Base-by-base conservation (phyloP, 2,113 vertebrate species). In the Canis aureus region DNA sequence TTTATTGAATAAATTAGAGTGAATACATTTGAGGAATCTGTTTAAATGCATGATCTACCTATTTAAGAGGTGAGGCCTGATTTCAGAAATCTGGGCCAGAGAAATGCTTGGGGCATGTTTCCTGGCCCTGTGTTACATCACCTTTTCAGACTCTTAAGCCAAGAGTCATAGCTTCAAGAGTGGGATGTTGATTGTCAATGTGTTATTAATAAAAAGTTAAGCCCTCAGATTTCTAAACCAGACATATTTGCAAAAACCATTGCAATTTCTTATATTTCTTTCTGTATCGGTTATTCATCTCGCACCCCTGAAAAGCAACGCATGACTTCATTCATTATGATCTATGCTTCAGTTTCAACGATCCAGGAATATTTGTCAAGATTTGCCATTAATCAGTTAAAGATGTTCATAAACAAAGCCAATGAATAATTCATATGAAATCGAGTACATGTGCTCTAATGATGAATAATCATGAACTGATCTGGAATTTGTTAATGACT, bases 381-480 rank as follows among this genome's bases (percentile, higher is more conserved):
- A 85, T 92, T 95, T 97, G 16, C 95, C 87, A 98, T 98, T 96
- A 98, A 98, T 97, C 97, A 98, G 88, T 98, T 98, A 97, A 98
- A 98, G 97, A 96, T 98, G 95, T 96, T 98, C 94, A 84, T 97
- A 98, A 98, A 97, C 89, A 98, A 98, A 97, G 90, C 73, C 89
- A 91, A 91, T 97, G 95, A 98, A 98, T 98, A 97, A 98, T 98
- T 97, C 60, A 98, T 97, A 92, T 93, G 82, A 87, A 98, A 91
- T 95, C 19, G 7, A 95, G 11, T 93, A 66, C 97, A 93, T 96
- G 85, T 97, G 96, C 71, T 89, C 85, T 95, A 29, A 86, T 98
- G 80, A 98, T 99, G 98, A 98, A 98, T 98, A 98, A 98, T 98
- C 97, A 98, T 98, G 95, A 98, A 95, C 74, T 94, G 97, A 97